These are phyloP conservation scores for Labeo catla DNA, from an alignment of 2,113 vertebrate genomes.

Conservation along the genomic window DNA sequence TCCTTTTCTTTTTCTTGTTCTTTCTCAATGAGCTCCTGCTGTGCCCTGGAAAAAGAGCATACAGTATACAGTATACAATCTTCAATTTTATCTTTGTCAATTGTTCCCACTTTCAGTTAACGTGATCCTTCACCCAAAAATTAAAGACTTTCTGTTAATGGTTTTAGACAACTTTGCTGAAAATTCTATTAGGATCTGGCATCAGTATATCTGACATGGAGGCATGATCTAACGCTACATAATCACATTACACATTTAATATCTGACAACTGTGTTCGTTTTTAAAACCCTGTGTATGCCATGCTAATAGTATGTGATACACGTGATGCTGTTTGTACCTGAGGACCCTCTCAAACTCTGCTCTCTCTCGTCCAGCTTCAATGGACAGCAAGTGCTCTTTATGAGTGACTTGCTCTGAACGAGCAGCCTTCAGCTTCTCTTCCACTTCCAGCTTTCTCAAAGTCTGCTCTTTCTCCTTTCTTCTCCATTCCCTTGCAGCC, in stretches of 20 bases:
- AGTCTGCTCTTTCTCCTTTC: conserved; percentile 75
- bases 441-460: conserved; percentile 70
- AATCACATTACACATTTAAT: too few relatives aligned
- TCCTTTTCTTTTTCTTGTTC: conserved; percentile 76
- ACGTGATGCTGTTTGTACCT: conserved; percentile 69
- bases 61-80: background rate
- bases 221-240: too few relatives aligned
- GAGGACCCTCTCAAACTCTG: conserved; percentile 83
- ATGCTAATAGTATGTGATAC: background rate
- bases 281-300: background rate
- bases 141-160: too few relatives aligned
- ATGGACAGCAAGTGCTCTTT: conserved; percentile 80
- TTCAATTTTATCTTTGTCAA: background rate
- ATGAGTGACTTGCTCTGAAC: conserved; percentile 78
- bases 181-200: too few relatives aligned
- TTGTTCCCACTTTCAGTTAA: background rate
- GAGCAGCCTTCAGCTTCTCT: conserved; percentile 68
- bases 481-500: conserved; percentile 84
- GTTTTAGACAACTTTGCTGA: too few relatives aligned
- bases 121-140: too few relatives aligned
- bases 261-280: background rate
- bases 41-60: conserved; percentile 74
- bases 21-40: conserved; percentile 67
- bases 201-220: too few relatives aligned
- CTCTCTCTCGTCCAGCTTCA: conserved; percentile 80